These are phyloP conservation scores for Athetis lepigone DNA, from an alignment of 2,888 invertebrate genomes.

Conservation along the genomic window DNA sequence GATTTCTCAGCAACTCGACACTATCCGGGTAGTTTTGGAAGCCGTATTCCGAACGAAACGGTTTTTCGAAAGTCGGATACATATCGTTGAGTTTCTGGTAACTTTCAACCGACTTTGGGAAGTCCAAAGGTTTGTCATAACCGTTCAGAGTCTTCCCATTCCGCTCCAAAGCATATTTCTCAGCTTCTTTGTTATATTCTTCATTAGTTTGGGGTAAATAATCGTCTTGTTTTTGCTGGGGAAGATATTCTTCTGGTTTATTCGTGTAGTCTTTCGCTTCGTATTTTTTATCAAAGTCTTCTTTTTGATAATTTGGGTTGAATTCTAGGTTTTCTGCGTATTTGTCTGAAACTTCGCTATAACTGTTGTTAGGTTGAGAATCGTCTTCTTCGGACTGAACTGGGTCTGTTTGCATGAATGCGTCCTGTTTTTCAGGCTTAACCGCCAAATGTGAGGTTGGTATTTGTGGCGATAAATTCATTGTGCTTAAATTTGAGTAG, in stretches of 20 bases:
- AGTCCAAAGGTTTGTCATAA: conserved; percentile 74
- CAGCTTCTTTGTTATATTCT: conserved; percentile 86
- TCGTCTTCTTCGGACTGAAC: conserved; percentile 81
- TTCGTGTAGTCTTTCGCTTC: conserved; percentile 83
- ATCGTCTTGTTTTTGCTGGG: conserved; percentile 78
- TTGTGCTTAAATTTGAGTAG: conserved; percentile 72
- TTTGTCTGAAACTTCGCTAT: conserved; percentile 73
- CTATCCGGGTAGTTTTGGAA: conserved; percentile 74
- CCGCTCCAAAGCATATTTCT: conserved; percentile 81
- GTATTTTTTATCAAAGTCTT: conserved; percentile 68
- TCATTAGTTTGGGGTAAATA: conserved; percentile 85
- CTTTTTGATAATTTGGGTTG: conserved; percentile 33
- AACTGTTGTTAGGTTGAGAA: conserved; percentile 75
- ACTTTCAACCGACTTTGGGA: conserved; percentile 48
- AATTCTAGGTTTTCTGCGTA: conserved; percentile 44
- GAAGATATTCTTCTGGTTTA: conserved; percentile 78
- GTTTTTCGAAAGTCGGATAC: conserved; percentile 63
- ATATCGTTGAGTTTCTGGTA: conserved; percentile 69
- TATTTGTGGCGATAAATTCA: conserved; percentile 70
- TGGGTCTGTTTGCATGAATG: conserved; percentile 87
- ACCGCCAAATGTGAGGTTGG: conserved; percentile 26
- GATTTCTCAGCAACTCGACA: conserved; percentile 79
- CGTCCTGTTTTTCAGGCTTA: conserved; percentile 85
- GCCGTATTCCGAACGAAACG: conserved; percentile 62
- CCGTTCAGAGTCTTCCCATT: conserved; percentile 76